Base-by-base conservation (phyloP, 1,140 invertebrate genomes). In the Rhagoletis zephyria region DNA sequence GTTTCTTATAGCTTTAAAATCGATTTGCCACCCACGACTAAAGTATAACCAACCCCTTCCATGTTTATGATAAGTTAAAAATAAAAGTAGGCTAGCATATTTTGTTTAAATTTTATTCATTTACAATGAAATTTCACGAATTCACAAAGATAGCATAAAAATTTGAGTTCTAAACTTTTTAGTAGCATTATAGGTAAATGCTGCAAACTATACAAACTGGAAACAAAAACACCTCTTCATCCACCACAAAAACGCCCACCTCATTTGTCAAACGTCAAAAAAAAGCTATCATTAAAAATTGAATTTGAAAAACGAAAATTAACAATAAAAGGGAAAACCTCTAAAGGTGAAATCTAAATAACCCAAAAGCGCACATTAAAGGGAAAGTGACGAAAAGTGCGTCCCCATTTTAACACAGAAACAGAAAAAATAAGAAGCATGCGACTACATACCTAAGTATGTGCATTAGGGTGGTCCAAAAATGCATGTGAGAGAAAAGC, bases 321-420 rank as follows among this genome's bases (percentile, higher is more conserved):
- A 51, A 2, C 5, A 12, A 51, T 30, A 30, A 60, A 0, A 4
- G 45, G 4, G 19, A 67, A 67, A 67, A 30, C 9, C 10, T 19
- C 65, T 42, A 67, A 74, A 81, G 74, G 48, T 86, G 85, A 60
- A 86, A 42, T 86, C 16, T 42, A 64, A 12, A 30, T 56, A 81
- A 63, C 3, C 59, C 10, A 85, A 42, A 30, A 30, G 30, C 30
- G 12, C 40, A 9, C 59, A 61, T 63, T 40, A 1, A 16, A 64
- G 85, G 40, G 86, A 67, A 87, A 67, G 86, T 87, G 86, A 48
- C 63, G 64, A 87, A 64, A 65, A 67, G 86, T 65, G 45, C 85
- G 45, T 67, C 86, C 86, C 86, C 45, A 48, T 87, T 64, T 87
- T 56, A 16, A 67, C 86, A 10, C 86, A 87, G 6, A 56, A 56